Percentiles rank a stretch among this genome's conserved stretches.
Evolutionary conservation across 2,888 invertebrate genomes (phyloP).

Genomic region (Mycalesis mineus): DNA sequence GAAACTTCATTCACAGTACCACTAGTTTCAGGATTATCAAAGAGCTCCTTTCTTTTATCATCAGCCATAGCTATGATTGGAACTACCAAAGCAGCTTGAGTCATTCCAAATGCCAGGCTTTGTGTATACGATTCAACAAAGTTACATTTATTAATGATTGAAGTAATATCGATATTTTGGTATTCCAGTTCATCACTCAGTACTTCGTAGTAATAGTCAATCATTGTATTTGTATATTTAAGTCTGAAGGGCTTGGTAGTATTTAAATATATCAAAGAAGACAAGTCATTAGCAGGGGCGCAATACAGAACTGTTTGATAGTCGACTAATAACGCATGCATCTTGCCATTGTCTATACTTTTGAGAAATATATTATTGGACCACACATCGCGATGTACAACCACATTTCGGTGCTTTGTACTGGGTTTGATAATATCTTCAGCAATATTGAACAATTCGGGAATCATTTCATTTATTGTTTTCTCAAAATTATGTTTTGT

Average conservation of each 20-base stretch:
- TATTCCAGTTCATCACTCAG: conserved; percentile 60
- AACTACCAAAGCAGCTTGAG: conserved; percentile 58
- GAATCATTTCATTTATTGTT: conserved; percentile 42
- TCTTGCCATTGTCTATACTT: conserved; percentile 42
- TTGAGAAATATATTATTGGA: conserved; percentile 79
- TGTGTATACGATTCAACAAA: conserved; percentile 47
- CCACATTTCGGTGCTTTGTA: conserved; percentile 62
- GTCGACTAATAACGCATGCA: conserved; percentile 80
- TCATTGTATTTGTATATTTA: conserved; percentile 57
- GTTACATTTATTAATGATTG: conserved; percentile 40
- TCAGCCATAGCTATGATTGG: conserved; percentile 50
- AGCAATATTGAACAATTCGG: conserved; percentile 45
- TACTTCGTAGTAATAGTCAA: conserved; percentile 75
- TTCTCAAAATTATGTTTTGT: conserved; percentile 39
- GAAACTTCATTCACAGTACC: conserved; percentile 45
- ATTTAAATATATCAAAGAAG: conserved; percentile 77
- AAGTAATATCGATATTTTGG: conserved; percentile 41
- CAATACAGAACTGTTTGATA: conserved; percentile 83
- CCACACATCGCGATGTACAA: conserved; percentile 81
- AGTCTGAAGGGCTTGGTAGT: conserved; percentile 62
- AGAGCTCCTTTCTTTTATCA: conserved; percentile 45
- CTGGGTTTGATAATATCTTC: conserved; percentile 58
- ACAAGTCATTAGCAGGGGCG: conserved; percentile 81
- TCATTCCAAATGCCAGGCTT: conserved; percentile 54
- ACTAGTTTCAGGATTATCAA: conserved; percentile 43